Percentiles rank a stretch among this genome's conserved stretches.
These are phyloP conservation scores for Sphaerodactylus townsendi DNA, from an alignment of 2,113 vertebrate genomes.

Conservation along the genomic window DNA sequence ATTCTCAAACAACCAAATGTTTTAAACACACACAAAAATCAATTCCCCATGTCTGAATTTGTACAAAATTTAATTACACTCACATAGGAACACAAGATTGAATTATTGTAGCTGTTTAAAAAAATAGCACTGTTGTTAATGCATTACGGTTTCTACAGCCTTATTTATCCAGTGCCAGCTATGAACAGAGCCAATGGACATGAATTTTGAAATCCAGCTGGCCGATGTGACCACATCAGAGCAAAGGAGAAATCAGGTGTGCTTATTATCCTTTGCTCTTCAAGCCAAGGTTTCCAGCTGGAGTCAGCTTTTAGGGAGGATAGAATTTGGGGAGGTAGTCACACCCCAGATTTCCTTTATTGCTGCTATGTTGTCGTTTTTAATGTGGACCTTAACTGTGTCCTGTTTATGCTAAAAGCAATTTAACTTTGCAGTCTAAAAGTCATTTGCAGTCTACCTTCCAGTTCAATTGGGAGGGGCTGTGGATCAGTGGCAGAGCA, in stretches of 20 bases:
- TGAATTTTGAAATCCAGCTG: slow-evolving; percentile 25
- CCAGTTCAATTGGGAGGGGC: background rate
- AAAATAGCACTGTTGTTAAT: slow-evolving; percentile 35
- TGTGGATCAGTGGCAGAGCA: no score
- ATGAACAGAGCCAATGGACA: background rate
- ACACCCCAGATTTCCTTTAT: background rate
- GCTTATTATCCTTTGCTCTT: background rate
- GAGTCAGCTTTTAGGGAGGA: background rate
- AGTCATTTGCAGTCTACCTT: background rate
- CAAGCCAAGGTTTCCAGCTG: slow-evolving; percentile 25
- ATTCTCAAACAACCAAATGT: background rate
- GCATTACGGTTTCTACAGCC: background rate
- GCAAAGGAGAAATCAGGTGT: slow-evolving; percentile 28
- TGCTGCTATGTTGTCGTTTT: slow-evolving; percentile 22
- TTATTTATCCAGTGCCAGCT: background rate
- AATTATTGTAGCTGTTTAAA: slow-evolving; percentile 22
- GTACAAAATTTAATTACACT: background rate
- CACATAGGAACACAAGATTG: slow-evolving; percentile 10
- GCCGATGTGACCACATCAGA: slow-evolving; percentile 13
- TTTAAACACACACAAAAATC: background rate
- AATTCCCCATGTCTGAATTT: background rate
- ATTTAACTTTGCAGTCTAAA: background rate
- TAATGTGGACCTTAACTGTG: background rate
- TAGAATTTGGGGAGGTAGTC: background rate
- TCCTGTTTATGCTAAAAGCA: slow-evolving; percentile 10